Percentiles rank a stretch among this genome's conserved stretches.
Evolutionary conservation across 2,797 vertebrate genomes (phyloP).

Genomic region (Alfaro cultratus): DNA sequence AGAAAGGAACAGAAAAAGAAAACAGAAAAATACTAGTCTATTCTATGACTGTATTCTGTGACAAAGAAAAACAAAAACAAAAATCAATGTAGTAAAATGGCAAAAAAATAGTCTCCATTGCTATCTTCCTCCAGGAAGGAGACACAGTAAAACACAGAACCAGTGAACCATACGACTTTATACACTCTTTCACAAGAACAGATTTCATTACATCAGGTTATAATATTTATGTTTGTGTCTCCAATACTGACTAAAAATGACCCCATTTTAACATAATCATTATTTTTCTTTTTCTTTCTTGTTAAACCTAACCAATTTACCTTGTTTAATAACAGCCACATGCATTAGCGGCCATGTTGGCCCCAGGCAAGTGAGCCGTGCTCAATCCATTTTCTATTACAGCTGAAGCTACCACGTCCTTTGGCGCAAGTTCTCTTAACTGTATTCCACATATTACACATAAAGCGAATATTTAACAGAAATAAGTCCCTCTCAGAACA

Average conservation of each 20-base stretch:
- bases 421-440: constrained; percentile 55
- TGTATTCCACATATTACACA: constrained; percentile 47
- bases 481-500: constrained; percentile 45
- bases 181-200: background rate
- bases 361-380: constrained; percentile 54
- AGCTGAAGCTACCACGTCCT: constrained; percentile 63
- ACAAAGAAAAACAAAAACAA: background rate
- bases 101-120: background rate
- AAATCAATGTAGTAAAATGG: background rate
- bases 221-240: background rate
- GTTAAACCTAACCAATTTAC: constrained; percentile 57
- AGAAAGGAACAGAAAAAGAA: background rate
- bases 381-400: constrained; percentile 68
- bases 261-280: constrained; percentile 27
- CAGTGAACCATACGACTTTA: background rate
- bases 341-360: constrained; percentile 70
- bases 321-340: constrained; percentile 72
- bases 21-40: background rate
- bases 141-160: background rate
- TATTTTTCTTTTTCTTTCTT: constrained; percentile 35
- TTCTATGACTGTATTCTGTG: background rate
- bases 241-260: constrained; percentile 10
- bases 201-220: background rate
- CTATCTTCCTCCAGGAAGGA: background rate
- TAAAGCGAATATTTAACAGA: constrained; percentile 59